Base-by-base conservation (phyloP, 2,797 vertebrate genomes). In the Xyrichtys novacula region DNA sequence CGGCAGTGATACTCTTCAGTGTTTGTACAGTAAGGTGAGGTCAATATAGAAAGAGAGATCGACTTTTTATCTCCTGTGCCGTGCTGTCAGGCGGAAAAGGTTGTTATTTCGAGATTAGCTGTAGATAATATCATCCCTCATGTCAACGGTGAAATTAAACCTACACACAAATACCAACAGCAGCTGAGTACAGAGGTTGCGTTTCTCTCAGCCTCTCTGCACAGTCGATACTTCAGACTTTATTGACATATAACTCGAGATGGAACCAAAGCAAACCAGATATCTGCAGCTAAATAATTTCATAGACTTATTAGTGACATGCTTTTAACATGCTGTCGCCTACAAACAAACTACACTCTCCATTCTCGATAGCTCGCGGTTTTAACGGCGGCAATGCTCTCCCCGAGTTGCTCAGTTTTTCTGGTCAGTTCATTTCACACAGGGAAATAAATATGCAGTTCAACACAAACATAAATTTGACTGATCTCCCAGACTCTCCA, bases 381-480 rank as follows among this genome's bases (percentile, higher is more conserved):
- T 76, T 64, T 26, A 60, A 25, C 22, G 4, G 59, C 40, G 25
- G 6, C 6, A 3, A 47, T 43, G n/a, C n/a, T 64, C 28, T 20
- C 48, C 19, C 16, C 1, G n/a, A 25, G 44, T 31, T 55, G 50
- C 2, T 17, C 23, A 17, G 14, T 16, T 25, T n/a, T 26, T 65
- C 60, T 54, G 72, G 65, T 77, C 79, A 74, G 25, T 77, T 74
- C 43, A 85, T 78, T 76, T 82, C 63, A 59, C 47, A 52, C 22
- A 6, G 25, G 31, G 32, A 65, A 26, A 67, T 48, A 68, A 65
- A 66, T 25, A 58, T 43, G 53, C 57, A 55, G 1, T 64, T 60
- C 64, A 39, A 34, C 48, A 22, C 58, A 8, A 32, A 64, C 75
- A 79, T 87, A 50, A 83, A 85, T 61, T 53, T 85, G 68, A 87